These are phyloP conservation scores for Peromyscus polionotus DNA, from an alignment of 2,113 vertebrate species.

Conservation along the genomic window DNA sequence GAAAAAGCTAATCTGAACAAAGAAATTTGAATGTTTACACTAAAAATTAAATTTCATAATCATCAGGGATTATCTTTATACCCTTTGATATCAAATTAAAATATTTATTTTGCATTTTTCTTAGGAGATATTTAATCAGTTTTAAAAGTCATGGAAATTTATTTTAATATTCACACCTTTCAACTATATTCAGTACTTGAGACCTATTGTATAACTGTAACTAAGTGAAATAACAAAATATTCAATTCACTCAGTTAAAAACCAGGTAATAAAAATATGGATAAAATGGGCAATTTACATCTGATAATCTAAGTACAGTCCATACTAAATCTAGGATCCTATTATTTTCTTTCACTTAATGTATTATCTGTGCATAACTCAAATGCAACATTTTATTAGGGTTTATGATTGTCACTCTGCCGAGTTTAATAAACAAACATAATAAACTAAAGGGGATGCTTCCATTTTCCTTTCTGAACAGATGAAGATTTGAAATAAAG, in stretches of 20 bases:
- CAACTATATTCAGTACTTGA: slow-evolving; percentile 13
- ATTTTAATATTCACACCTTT: neutral
- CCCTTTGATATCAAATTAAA: slow-evolving; percentile 3
- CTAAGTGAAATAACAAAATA: slow-evolving; percentile 30
- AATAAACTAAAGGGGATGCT: neutral
- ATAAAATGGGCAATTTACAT: neutral
- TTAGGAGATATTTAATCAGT: slow-evolving; percentile 34
- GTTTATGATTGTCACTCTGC: neutral
- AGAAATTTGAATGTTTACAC: neutral
- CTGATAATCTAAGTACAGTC: neutral
- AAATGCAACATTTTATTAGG: neutral
- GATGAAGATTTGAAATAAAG: slow-evolving; percentile 67
- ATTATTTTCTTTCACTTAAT: neutral
- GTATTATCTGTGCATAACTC: neutral
- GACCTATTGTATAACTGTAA: neutral
- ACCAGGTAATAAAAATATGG: neutral
- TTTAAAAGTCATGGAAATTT: neutral
- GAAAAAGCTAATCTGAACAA: neutral
- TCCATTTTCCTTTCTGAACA: slow-evolving; percentile 45
- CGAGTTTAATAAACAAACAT: slow-evolving; percentile 43
- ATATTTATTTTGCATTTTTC: slow-evolving; percentile 13
- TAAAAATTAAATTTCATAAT: slow-evolving; percentile 54
- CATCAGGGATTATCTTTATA: neutral
- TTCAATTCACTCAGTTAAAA: neutral
- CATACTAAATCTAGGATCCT: neutral